Evolutionary conservation across 2,113 vertebrate genomes (phyloP).

Genomic region (Solea senegalensis): DNA sequence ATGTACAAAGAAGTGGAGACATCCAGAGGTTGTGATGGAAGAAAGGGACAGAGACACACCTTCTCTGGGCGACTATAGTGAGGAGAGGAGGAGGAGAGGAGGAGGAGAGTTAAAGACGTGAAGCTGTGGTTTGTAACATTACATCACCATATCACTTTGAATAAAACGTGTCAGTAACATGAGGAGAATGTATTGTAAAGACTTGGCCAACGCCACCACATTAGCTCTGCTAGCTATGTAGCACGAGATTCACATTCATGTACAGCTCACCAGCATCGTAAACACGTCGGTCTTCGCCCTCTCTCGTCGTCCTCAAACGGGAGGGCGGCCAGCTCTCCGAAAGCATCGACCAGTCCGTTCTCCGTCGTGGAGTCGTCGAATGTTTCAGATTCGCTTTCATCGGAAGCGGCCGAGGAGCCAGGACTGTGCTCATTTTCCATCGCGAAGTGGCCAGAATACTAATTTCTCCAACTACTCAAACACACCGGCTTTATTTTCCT

Average conservation of each 20-base stretch:
- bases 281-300: slow-evolving; percentile 89
- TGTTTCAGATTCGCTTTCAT: slow-evolving; percentile 23
- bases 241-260: slow-evolving; percentile 53
- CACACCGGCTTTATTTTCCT: slow-evolving; percentile 13
- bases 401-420: not conserved
- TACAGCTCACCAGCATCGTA: slow-evolving; percentile 86
- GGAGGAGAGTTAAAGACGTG: slow-evolving; percentile 58
- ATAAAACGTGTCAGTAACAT: slow-evolving; percentile 26
- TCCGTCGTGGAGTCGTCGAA: slow-evolving; percentile 35
- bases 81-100: slow-evolving; percentile 11
- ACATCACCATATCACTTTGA: slow-evolving; percentile 28
- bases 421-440: slow-evolving; percentile 54
- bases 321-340: slow-evolving; percentile 83
- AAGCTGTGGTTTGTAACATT: slow-evolving; percentile 48
- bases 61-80: slow-evolving; percentile 90
- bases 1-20: slow-evolving; percentile 93
- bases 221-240: slow-evolving; percentile 40
- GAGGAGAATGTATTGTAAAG: not conserved
- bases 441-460: slow-evolving; percentile 41
- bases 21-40: slow-evolving; percentile 87
- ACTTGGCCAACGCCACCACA: not conserved
- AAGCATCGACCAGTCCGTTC: slow-evolving; percentile 66
- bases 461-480: slow-evolving; percentile 14
- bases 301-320: slow-evolving; percentile 85
- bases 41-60: slow-evolving; percentile 96